A percentile compares a stretch with the other conserved stretches of the same genome.
These are phyloP conservation scores for Beaufortia kweichowensis DNA, from an alignment of 2,113 vertebrate genomes.

Conservation along the genomic window DNA sequence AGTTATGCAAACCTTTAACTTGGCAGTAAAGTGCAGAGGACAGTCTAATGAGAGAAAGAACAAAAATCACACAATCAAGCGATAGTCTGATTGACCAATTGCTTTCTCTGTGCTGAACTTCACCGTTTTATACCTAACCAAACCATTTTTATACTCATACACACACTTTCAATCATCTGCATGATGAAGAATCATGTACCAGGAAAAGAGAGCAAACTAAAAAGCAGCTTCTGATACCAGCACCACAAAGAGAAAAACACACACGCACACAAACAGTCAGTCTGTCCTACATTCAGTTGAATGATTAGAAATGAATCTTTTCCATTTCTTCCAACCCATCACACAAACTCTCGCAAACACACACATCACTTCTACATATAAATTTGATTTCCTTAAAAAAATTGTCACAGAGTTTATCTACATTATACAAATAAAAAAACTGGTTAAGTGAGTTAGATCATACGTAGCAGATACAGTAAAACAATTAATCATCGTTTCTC, in stretches of 20 bases:
- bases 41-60: slow-evolving; percentile 51
- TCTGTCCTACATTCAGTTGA: slow-evolving; percentile 47
- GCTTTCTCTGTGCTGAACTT: neutral
- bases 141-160: neutral
- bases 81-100: slow-evolving; percentile 25
- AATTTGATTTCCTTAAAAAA: slow-evolving; percentile 79
- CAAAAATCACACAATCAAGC: neutral
- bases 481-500: slow-evolving; percentile 59
- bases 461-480: slow-evolving; percentile 58
- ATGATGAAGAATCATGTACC: slow-evolving; percentile 20
- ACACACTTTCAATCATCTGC: slow-evolving; percentile 10
- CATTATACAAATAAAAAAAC: slow-evolving; percentile 75
- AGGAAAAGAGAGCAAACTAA: slow-evolving; percentile 47
- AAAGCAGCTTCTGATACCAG: slow-evolving; percentile 72
- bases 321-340: slow-evolving; percentile 25
- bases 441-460: slow-evolving; percentile 82
- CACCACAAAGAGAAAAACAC: slow-evolving; percentile 54
- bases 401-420: slow-evolving; percentile 81
- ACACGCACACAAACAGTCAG: slow-evolving; percentile 11
- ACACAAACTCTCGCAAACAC: slow-evolving; percentile 34
- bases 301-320: slow-evolving; percentile 43
- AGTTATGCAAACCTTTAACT: slow-evolving; percentile 68
- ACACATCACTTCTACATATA: slow-evolving; percentile 56
- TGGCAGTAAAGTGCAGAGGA: slow-evolving; percentile 82
- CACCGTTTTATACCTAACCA: neutral